These are phyloP conservation scores for Herpailurus yagouaroundi DNA, from an alignment of 2,113 vertebrate species.

Conservation along the genomic window DNA sequence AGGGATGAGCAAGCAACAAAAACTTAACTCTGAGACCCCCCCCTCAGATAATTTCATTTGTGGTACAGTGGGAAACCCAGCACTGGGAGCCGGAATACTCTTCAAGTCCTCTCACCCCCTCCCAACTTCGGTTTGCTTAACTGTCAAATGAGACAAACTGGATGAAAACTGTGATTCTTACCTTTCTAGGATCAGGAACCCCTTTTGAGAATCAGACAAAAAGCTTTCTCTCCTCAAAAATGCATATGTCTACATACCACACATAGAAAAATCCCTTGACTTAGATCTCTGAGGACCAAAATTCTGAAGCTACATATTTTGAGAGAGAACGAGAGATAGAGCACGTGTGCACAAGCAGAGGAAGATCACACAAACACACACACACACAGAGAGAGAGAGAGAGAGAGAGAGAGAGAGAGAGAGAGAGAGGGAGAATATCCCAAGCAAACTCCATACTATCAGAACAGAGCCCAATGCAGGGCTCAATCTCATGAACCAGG, in stretches of 20 bases:
- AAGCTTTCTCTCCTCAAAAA: slow-evolving; percentile 7
- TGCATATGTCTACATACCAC: background rate
- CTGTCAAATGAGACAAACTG: background rate
- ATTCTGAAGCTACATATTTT: background rate
- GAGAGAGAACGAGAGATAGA: too few species aligned
- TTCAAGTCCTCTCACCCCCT: background rate
- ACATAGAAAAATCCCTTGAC: background rate
- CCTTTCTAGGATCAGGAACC: background rate
- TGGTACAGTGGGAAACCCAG: background rate
- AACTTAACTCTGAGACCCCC: background rate
- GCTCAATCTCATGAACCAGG: too few species aligned
- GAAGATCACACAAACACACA: too few species aligned
- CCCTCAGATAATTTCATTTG: background rate
- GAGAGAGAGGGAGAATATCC: too few species aligned
- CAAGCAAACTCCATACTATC: too few species aligned
- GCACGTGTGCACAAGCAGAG: too few species aligned
- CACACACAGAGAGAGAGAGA: too few species aligned
- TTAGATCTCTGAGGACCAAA: slow-evolving; percentile 21
- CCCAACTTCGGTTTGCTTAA: background rate
- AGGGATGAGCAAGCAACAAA: background rate
- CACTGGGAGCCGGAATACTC: background rate
- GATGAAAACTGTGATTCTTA: slow-evolving; percentile 2
- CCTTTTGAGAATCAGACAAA: background rate
- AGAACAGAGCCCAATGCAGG: too few species aligned
- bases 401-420: too few species aligned